Conservation (phyloP, 2,888 invertebrate genomes). For the Zele albiditarsus region DNA sequence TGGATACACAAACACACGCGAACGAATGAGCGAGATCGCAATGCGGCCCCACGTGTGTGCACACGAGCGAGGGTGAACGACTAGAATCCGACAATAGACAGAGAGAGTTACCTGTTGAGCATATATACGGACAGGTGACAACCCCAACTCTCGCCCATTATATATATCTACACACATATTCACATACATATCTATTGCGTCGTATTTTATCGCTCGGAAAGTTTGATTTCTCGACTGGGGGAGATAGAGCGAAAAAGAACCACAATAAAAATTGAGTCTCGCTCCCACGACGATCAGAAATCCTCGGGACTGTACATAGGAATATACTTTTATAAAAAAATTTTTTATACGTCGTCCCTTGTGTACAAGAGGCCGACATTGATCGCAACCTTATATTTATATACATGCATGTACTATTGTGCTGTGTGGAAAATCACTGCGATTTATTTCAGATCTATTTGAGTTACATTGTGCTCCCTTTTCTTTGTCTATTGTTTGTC, state of each 20-base stretch:
- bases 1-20: conserved; percentile 34
- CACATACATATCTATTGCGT: conserved; percentile 59
- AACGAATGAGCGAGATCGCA: conserved; percentile 16
- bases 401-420: background rate
- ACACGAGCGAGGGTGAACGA: conserved; percentile 32
- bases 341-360: conserved; percentile 46
- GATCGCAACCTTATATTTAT: background rate
- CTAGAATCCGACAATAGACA: conserved; percentile 59
- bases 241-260: conserved; percentile 41
- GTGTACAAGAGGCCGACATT: conserved; percentile 9
- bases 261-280: conserved; percentile 60
- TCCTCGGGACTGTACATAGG: background rate
- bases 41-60: conserved; percentile 25
- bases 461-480: background rate
- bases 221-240: conserved; percentile 66
- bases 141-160: conserved; percentile 48
- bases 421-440: background rate
- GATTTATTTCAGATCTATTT: background rate
- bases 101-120: conserved; percentile 70
- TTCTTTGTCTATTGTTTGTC: background rate
- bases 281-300: conserved; percentile 73
- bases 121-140: conserved; percentile 70
- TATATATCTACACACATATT: conserved; percentile 50
- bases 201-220: conserved; percentile 69
- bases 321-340: conserved; percentile 62